Conservation (phyloP, 2,888 invertebrate genomes). For the Prenolepis imparis region DNA sequence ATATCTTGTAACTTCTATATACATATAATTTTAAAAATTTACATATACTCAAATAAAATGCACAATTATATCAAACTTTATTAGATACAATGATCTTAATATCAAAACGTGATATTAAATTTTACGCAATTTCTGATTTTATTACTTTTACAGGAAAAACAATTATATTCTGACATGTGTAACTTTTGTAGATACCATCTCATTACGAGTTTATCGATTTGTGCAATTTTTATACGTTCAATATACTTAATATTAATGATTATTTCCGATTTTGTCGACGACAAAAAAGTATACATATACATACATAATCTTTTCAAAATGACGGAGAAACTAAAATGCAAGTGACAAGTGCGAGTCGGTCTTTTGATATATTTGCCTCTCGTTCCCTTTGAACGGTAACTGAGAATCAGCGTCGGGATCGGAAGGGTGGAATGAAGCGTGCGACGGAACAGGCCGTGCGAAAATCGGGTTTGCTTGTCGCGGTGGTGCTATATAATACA, state of each 20-base stretch:
- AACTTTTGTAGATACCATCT: not conserved
- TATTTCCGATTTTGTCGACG: not conserved
- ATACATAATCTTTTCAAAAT: not conserved
- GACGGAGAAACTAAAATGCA: not conserved
- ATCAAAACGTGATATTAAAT: not conserved
- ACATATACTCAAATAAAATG: too few species aligned
- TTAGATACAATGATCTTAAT: not conserved
- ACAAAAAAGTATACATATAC: not conserved
- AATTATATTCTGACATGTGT: not conserved
- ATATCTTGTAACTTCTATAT: not conserved
- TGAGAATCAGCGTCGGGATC: slow-evolving; percentile 2
- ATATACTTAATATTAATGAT: not conserved
- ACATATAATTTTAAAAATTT: not conserved
- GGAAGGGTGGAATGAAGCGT: not conserved
- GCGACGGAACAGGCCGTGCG: slow-evolving; percentile 37
- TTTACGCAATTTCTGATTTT: not conserved
- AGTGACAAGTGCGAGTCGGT: not conserved
- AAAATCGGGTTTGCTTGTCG: slow-evolving; percentile 57
- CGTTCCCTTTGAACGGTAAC: not conserved
- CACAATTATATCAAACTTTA: too few species aligned
- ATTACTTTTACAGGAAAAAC: not conserved
- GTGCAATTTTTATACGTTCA: not conserved
- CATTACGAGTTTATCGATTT: not conserved
- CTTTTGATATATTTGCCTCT: not conserved
- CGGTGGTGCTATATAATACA: slow-evolving; percentile 55